Evolutionary conservation across 1,140 invertebrate species (phyloP).

Genomic region (Euwallacea similis): DNA sequence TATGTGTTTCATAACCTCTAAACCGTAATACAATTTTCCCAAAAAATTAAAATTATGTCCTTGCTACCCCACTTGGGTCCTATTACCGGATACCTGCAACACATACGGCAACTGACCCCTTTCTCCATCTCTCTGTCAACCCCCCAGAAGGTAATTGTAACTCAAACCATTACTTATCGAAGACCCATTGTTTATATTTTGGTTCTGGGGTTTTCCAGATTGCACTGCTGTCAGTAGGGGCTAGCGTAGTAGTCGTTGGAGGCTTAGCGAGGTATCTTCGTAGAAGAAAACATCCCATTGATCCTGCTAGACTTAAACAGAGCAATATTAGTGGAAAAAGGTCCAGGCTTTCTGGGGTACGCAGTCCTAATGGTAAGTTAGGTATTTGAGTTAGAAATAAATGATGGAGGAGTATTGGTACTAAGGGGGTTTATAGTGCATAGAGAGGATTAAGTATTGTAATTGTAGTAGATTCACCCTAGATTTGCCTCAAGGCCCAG

Average conservation of each 20-base stretch:
- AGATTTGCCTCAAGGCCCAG: too few relatives aligned
- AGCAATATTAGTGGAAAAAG: conserved; percentile 52
- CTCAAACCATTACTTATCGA: not conserved
- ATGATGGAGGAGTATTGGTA: too few relatives aligned
- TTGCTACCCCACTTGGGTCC: conserved; percentile 49
- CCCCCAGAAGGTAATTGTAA: conserved; percentile 49
- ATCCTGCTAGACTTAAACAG: conserved; percentile 55
- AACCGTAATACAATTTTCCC: not conserved
- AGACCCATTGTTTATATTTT: conserved; percentile 8
- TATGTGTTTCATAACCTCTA: not conserved
- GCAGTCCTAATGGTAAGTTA: conserved; percentile 65
- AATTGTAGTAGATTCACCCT: too few relatives aligned
- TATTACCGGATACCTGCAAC: conserved; percentile 44
- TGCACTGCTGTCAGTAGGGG: conserved; percentile 56
- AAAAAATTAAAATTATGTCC: conserved; percentile 45
- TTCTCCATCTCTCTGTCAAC: conserved; percentile 44
- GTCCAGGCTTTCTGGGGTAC: conserved; percentile 61
- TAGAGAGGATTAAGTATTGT: too few relatives aligned
- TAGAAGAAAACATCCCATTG: conserved; percentile 59
- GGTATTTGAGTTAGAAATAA: not conserved
- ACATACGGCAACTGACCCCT: conserved; percentile 44
- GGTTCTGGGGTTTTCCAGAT: conserved; percentile 47
- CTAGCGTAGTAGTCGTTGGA: conserved; percentile 62
- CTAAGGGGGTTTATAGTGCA: too few relatives aligned
- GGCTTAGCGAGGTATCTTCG: conserved; percentile 64